phyloP scores from a whole-genome alignment of 2,888 invertebrate genomes.

The Rapana venosa region DNA sequence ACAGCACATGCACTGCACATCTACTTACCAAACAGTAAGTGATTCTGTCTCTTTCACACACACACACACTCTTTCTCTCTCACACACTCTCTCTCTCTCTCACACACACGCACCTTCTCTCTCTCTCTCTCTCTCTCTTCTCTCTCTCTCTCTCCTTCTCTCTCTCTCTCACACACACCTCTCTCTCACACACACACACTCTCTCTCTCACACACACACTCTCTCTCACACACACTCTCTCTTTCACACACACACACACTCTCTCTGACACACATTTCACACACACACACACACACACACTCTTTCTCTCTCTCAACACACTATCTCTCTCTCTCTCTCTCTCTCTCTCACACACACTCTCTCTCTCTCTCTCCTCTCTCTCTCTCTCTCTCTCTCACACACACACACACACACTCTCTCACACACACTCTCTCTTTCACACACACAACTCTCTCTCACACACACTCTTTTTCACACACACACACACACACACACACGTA shows the following conservation, averaged over 20 bases:
- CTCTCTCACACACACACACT: neutral
- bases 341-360: neutral
- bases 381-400: neutral
- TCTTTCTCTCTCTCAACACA: neutral
- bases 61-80: neutral
- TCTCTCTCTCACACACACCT: too few relatives aligned
- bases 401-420: constrained; percentile 28
- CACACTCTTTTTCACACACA: neutral
- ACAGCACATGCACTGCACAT: too few relatives aligned
- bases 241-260: neutral
- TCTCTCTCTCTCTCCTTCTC: neutral
- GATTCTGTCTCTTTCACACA: too few relatives aligned
- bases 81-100: too few relatives aligned
- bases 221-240: neutral
- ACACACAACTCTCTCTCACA: neutral
- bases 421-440: constrained; percentile 19
- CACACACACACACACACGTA: neutral
- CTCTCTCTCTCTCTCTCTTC: too few relatives aligned
- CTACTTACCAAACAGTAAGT: too few relatives aligned
- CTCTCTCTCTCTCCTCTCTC: neutral
- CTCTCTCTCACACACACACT: too few relatives aligned
- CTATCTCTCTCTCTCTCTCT: constrained; percentile 10
- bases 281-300: neutral
- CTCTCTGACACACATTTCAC: neutral
- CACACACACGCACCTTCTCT: too few relatives aligned